Percentiles rank a stretch among this genome's conserved stretches.
These are phyloP conservation scores for Lepidocyrtinus sp. DNA, from an alignment of 2,888 invertebrate species.

Conservation along the genomic window DNA sequence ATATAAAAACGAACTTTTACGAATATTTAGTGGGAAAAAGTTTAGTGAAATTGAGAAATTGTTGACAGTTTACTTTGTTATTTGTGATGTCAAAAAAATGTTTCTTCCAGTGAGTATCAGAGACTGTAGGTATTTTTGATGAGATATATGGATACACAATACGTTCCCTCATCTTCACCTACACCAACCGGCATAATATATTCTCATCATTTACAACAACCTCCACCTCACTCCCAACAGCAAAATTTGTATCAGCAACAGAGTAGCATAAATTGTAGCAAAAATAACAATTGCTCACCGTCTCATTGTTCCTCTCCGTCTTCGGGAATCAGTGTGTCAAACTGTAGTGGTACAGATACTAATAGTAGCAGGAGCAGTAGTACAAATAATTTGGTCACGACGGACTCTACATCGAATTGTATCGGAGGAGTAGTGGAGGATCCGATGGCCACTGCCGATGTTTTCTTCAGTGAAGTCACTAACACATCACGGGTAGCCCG, in stretches of 20 bases:
- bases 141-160: slow-evolving; percentile 54
- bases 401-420: slow-evolving; percentile 37
- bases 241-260: slow-evolving; percentile 10
- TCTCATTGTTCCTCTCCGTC: slow-evolving; percentile 43
- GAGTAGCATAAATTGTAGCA: slow-evolving; percentile 16
- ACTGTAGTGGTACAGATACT: not conserved
- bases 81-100: not conserved
- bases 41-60: not conserved
- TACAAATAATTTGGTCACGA: slow-evolving; percentile 25
- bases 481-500: slow-evolving; percentile 66
- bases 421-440: slow-evolving; percentile 60
- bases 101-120: not conserved
- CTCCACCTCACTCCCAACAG: slow-evolving; percentile 21
- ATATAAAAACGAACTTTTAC: not conserved
- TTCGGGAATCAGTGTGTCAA: slow-evolving; percentile 20
- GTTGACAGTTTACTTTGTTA: not conserved
- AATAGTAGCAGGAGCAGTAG: slow-evolving; percentile 18
- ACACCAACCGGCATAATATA: slow-evolving; percentile 37
- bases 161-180: slow-evolving; percentile 46
- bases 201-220: not conserved
- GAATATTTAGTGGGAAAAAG: not conserved
- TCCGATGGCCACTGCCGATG: slow-evolving; percentile 70
- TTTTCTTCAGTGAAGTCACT: slow-evolving; percentile 68
- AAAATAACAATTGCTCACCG: slow-evolving; percentile 17
- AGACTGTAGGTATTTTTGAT: not conserved